Base-by-base conservation (phyloP, 1,140 invertebrate species). In the Trigoniulus corallinus region DNA sequence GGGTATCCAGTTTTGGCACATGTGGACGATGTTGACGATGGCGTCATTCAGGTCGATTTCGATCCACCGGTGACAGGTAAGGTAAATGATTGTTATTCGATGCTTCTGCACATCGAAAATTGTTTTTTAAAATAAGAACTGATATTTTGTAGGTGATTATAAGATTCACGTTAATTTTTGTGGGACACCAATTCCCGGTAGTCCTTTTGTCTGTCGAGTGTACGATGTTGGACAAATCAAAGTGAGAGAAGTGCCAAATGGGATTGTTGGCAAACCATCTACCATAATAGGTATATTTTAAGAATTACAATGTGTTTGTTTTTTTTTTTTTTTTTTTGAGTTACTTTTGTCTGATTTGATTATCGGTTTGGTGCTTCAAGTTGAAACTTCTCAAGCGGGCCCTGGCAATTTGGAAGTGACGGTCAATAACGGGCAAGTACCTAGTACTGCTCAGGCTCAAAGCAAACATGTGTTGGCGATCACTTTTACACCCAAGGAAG, bases 391-490 rank as follows among this genome's bases (percentile, higher is more conserved):
- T 62, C 84, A 91, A 68, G 92, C 92, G 24, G 95, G 95, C 24
- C 88, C 79, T 25, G 95, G 95, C 10, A 96, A 96, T 67, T 67
- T 98, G 41, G 94, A 98, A 67, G 92, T 98, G 25, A 92, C 89
- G 0, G 92, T 98, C 1, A 95, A 94, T 59, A 88, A 89, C 40
- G 94, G 93, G 0, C 79, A 88, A 53, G 88, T 94, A 24, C 88
- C 92, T 1, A 97, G 92, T 4, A 89, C 88, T 27, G 92, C 94
- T 7, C 85, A 92, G 65, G 85, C 88, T 15, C 84, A 96, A 62
- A 89, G 89, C 40, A 82, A 88, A 24, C 91, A 95, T 62, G 86
- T 86, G 0, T 98, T 97, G 66, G 93, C 94, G 39, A 96, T 98
- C 55, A 89, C 88, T 7, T 98, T 98, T 66, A 91, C 88, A 13